Base-by-base conservation (phyloP, 2,797 vertebrate species). In the Muscicapa striata region DNA sequence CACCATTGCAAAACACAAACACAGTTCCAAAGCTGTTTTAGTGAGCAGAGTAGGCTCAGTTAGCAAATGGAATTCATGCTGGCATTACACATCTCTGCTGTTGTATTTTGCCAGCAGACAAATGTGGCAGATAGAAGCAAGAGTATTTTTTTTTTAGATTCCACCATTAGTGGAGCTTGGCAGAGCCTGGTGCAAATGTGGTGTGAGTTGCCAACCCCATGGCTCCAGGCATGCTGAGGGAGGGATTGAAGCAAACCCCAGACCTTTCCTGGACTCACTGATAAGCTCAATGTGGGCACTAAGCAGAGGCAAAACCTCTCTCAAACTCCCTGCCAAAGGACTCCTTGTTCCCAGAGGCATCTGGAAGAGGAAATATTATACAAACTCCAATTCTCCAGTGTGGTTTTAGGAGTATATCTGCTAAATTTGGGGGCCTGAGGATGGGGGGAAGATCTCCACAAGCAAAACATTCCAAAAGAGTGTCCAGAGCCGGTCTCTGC, bases 141-240 rank as follows among this genome's bases (percentile, higher is more conserved):
- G 41, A 20, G 13, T 15, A 10, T 55, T 63, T 68, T 6, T 70
- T 27, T 75, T 52, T 15, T 0, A 3, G 2, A 75, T 69, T 79
- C 49, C 43, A 79, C 26, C 21, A 17, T 29, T n/a, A 38, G 45
- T 3, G 61, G 46, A 54, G 55, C n/a, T 69, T 95, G 86, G 59
- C 51, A 92, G 55, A 90, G 30, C 55, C 48, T 76, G 40, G 52
- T n/a, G 64, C 75, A 69, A 70, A 51, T 16, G n/a, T 83, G 72
- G 40, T 4, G 2, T 62, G n/a, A 75, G 58, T n/a, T 78, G 38
- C 79, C 64, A 87, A 8, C 15, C 46, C 49, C 40, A 29, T 29
- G 51, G 40, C 8, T 19, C 7, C 19, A 1, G 5, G 51, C 8
- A 0, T 14, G n/a, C 34, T 34, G 7, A 81, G 38, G 66, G 46